Evolutionary conservation across 2,888 invertebrate genomes (phyloP), one percentile per base, ranked within the genome.

Genomic region (Phalera bucephala): DNA sequence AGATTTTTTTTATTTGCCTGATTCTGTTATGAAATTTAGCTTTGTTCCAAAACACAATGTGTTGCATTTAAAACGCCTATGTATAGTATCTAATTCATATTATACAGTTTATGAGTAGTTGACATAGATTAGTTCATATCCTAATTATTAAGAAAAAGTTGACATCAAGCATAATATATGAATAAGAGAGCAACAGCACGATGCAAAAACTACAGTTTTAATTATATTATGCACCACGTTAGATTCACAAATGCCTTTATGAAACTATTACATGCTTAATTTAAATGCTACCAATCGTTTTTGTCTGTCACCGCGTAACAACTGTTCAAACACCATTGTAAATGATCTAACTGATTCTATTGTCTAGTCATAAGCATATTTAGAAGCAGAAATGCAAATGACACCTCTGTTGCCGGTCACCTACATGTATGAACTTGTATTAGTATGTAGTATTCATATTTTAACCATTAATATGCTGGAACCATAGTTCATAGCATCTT

Each of bases 351-450:
- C 60, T 54, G 48, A 53, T 45, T 49, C 61, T 39, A 74, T 77
- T 76, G 74, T 77, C 49, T 69, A 48, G 29, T 47, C 45, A 45
- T 63, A 57, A 64, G 53, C 51, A 62, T 59, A 64, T 65, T 65
- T 60, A 68, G 71, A 63, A 51, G 34, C 52, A 57, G 31, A 53
- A 67, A 75, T 73, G 71, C 62, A 64, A 77, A 74, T 75, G 42
- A 57, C 51, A 53, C 45, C 48, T 53, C 36, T 51, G 42, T 39
- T 45, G 54, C 54, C 29, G 52, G 48, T 65, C 63, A 55, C 62
- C 57, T 53, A 66, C 62, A 56, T 58, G 48, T 42, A 29, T 40
- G 15, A 42, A 35, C 41, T 20, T 17, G 19, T 23, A 40, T 28
- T 21, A 31, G 13, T 52, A 13, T 49, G 43, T 50, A 40, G 37